These are phyloP conservation scores for Nycticebus coucang DNA, from an alignment of 2,113 vertebrate genomes.

Conservation along the genomic window DNA sequence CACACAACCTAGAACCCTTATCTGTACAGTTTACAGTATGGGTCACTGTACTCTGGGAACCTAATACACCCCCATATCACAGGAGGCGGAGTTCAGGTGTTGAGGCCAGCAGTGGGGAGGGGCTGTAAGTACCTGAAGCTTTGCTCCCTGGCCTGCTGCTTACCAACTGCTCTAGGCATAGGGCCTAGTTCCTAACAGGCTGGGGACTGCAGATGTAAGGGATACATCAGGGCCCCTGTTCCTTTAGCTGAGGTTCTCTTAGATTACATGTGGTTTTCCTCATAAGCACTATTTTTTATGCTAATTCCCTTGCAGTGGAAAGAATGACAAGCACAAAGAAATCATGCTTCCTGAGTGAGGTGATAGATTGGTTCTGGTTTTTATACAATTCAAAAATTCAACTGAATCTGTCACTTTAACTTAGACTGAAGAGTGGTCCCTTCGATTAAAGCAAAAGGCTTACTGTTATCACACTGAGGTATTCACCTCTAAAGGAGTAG, in stretches of 20 bases:
- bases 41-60: too few species aligned
- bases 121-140: too few species aligned
- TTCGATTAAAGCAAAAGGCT: background rate
- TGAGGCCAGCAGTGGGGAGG: too few species aligned
- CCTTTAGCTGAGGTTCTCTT: background rate
- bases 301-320: background rate
- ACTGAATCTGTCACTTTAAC: constrained; percentile 31
- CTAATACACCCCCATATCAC: too few species aligned
- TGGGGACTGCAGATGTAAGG: background rate
- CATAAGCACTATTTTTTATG: background rate
- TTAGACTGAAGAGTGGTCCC: constrained; percentile 7
- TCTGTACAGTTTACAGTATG: too few species aligned
- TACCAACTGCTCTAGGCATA: too few species aligned
- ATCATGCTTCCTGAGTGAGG: background rate
- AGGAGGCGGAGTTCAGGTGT: too few species aligned
- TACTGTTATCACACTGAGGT: background rate
- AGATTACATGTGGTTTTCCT: background rate
- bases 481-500: background rate
- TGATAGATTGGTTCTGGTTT: background rate
- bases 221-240: background rate
- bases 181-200: too few species aligned
- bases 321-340: background rate
- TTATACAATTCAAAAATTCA: constrained; percentile 21
- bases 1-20: too few species aligned
- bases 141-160: too few species aligned